These are phyloP conservation scores for Notamacropus eugenii DNA, from an alignment of 2,797 vertebrate species.

Conservation along the genomic window DNA sequence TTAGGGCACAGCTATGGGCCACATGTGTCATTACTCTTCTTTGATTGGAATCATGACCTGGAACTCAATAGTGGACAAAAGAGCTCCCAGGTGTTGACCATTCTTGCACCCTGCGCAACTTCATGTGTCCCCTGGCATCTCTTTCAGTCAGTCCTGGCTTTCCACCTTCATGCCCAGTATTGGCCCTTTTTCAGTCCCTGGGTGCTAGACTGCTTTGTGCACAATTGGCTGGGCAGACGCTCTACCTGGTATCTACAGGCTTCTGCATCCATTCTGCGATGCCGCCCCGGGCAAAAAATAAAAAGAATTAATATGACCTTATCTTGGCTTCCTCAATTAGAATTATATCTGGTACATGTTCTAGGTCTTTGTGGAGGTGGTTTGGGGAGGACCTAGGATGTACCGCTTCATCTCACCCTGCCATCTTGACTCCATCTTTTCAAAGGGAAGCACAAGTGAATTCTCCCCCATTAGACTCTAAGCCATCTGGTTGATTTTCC, in stretches of 20 bases:
- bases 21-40: not conserved
- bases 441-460: not conserved
- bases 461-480: not conserved
- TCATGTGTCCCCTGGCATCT: not conserved
- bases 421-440: not conserved
- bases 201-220: not conserved
- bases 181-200: not conserved
- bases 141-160: not conserved
- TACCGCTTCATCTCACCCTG: not conserved
- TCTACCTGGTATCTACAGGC: not conserved
- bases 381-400: not conserved
- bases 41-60: not conserved
- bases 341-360: not conserved
- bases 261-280: not conserved
- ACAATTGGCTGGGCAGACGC: not conserved
- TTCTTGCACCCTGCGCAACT: not conserved
- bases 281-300: too few species aligned
- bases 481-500: not conserved
- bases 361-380: not conserved
- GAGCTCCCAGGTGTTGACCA: not conserved
- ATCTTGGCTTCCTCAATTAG: not conserved
- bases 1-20: not conserved
- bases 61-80: not conserved
- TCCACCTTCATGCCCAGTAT: not conserved
- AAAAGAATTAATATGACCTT: not conserved